Conservation (phyloP, 1,140 invertebrate genomes). For the Phymorhynchus buccinoides region DNA sequence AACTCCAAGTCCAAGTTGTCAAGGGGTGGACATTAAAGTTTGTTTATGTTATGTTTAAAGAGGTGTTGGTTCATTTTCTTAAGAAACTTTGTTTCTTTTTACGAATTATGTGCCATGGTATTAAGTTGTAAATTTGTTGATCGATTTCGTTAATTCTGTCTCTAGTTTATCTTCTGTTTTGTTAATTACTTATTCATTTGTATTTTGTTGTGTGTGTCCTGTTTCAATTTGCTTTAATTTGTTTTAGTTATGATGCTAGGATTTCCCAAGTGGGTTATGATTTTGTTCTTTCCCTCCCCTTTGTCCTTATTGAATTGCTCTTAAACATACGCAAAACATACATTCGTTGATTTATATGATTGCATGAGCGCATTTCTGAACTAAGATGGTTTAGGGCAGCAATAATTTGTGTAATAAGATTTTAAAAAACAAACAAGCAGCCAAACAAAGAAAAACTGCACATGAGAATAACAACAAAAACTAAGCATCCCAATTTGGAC, state of each 20-base stretch:
- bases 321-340: too few relatives aligned
- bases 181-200: background rate
- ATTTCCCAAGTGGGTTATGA: background rate
- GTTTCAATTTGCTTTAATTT: background rate
- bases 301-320: background rate
- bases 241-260: background rate
- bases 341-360: too few relatives aligned
- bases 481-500: too few relatives aligned
- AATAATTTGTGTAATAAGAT: too few relatives aligned
- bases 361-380: too few relatives aligned
- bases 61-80: background rate
- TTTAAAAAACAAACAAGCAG: too few relatives aligned
- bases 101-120: background rate
- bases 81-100: background rate
- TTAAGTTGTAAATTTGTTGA: background rate
- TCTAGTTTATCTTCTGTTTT: background rate
- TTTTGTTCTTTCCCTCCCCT: background rate
- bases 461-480: too few relatives aligned
- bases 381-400: too few relatives aligned
- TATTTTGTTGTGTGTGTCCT: background rate
- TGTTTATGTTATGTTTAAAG: too few relatives aligned
- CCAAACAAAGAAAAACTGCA: too few relatives aligned
- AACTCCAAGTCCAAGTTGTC: constrained; percentile 39
- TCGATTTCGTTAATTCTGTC: background rate
- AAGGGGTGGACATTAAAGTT: background rate